Evolutionary conservation across 2,888 invertebrate species (phyloP).

Genomic region (Nomada fucata): DNA sequence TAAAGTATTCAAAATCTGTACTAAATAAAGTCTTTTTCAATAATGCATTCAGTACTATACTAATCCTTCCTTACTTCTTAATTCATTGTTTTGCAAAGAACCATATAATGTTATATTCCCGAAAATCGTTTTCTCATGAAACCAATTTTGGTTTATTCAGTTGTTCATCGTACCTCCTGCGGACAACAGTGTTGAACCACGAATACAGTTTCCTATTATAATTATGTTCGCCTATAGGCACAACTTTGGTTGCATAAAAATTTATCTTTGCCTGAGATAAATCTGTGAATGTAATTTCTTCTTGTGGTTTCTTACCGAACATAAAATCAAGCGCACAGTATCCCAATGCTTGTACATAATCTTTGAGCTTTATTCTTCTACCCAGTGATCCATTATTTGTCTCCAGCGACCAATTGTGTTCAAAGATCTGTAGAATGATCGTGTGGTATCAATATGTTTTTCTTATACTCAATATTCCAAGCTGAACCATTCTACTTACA

Average conservation of each 20-base stretch:
- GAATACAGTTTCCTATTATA: conserved; percentile 40
- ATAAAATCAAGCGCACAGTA: conserved; percentile 43
- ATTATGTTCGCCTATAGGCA: conserved; percentile 21
- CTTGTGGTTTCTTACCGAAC: neutral
- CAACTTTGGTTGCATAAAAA: conserved; percentile 26
- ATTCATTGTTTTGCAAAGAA: neutral
- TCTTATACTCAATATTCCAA: neutral
- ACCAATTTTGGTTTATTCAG: conserved; percentile 80
- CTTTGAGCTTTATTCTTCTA: neutral
- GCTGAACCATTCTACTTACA: conserved; percentile 25
- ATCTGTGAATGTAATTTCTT: conserved; percentile 32
- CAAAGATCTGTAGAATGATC: conserved; percentile 30
- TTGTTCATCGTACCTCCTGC: conserved; percentile 51
- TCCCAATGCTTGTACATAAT: conserved; percentile 40
- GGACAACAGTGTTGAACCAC: conserved; percentile 29
- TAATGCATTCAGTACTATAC: neutral
- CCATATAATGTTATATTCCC: neutral
- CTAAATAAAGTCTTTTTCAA: conserved; percentile 53
- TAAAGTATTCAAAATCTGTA: conserved; percentile 12
- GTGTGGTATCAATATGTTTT: neutral
- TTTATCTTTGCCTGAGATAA: conserved; percentile 2
- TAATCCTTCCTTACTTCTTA: neutral
- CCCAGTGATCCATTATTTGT: conserved; percentile 46
- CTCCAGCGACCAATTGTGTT: conserved; percentile 46
- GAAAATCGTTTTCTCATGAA: neutral